phyloP scores from a whole-genome alignment of 2,888 invertebrate genomes.

The Andrena minutula region DNA sequence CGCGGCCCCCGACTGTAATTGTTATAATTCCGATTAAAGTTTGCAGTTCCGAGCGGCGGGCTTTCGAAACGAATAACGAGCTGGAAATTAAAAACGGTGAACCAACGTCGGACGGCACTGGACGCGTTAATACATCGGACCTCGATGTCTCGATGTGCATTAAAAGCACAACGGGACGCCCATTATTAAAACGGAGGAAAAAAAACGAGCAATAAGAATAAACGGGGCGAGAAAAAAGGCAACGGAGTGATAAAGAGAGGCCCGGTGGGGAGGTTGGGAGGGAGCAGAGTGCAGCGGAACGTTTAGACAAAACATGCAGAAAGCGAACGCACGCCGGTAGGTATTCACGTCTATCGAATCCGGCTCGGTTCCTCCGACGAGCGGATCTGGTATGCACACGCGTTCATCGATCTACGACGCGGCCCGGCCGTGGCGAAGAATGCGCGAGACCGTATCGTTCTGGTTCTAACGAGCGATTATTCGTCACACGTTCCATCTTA shows the following conservation, averaged over 20 bases:
- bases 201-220: conserved; percentile 40
- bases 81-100: conserved; percentile 37
- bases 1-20: conserved; percentile 27
- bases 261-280: neutral
- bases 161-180: conserved; percentile 48
- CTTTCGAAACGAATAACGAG: conserved; percentile 26
- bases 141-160: conserved; percentile 27
- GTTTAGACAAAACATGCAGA: conserved; percentile 48
- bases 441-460: conserved; percentile 48
- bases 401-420: conserved; percentile 53
- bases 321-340: conserved; percentile 24
- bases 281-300: conserved; percentile 9
- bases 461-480: conserved; percentile 62
- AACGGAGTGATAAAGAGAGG: neutral
- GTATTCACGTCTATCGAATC: conserved; percentile 42
- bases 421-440: conserved; percentile 38
- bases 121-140: conserved; percentile 38
- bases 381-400: conserved; percentile 21
- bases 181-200: conserved; percentile 41
- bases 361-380: conserved; percentile 33
- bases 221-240: conserved; percentile 5
- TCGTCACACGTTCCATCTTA: conserved; percentile 68
- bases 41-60: neutral
- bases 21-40: conserved; percentile 37
- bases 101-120: conserved; percentile 3